These are phyloP conservation scores for Lithophane ornitopus DNA, from an alignment of 2,888 invertebrate species.

Conservation along the genomic window DNA sequence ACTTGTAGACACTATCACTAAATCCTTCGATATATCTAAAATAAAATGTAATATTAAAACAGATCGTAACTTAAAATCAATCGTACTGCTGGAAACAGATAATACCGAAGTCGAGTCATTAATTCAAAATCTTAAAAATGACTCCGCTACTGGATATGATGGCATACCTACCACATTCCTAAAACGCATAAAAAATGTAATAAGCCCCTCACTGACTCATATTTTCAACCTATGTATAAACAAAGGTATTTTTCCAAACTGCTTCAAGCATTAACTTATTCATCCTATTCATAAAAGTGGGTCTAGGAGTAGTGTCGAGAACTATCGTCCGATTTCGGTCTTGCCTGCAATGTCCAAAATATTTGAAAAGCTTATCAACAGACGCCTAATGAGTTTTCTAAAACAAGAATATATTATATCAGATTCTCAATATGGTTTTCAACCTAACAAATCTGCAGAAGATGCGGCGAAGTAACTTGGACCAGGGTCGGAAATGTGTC, in stretches of 20 bases:
- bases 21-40: background rate
- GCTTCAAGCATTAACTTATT: background rate
- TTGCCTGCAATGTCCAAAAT: no score
- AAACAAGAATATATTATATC: background rate
- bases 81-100: slow-evolving; percentile 4
- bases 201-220: background rate
- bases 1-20: background rate
- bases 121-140: slow-evolving; percentile 2
- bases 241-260: slow-evolving; percentile 2
- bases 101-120: background rate
- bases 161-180: background rate
- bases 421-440: no score
- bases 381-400: background rate
- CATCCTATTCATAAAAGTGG: no score
- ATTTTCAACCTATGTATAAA: background rate
- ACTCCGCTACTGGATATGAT: background rate
- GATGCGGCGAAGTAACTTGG: slow-evolving; percentile 6
- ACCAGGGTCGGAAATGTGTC: background rate
- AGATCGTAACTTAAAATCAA: background rate
- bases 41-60: background rate
- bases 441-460: background rate
- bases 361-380: no score
- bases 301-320: no score
- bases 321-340: no score
- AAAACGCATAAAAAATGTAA: background rate